Percentiles rank a stretch among this genome's conserved stretches.
Conservation (phyloP, 2,797 vertebrate species). For the Bothrops alternatus region DNA sequence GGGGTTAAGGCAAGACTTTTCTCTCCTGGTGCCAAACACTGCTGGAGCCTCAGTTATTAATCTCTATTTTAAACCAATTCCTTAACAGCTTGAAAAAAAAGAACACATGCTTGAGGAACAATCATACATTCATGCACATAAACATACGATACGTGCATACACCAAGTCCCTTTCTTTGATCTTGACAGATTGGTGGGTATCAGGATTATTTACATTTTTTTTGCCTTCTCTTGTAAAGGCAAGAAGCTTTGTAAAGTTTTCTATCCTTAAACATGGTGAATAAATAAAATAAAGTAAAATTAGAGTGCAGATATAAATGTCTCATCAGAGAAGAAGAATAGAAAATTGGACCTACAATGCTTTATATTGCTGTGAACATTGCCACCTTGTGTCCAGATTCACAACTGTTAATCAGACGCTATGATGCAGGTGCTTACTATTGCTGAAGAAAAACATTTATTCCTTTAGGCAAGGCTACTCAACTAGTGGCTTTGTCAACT, state of each 20-base stretch:
- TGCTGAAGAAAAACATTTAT: not conserved
- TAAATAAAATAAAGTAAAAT: not conserved
- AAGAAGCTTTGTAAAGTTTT: not conserved
- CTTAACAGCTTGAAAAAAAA: not conserved
- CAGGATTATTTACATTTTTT: not conserved
- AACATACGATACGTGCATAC: not conserved
- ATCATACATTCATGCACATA: not conserved
- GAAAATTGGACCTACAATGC: not conserved
- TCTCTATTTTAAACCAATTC: not conserved
- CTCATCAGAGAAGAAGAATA: not conserved
- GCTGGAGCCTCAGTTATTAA: not conserved
- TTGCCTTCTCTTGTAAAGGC: not conserved
- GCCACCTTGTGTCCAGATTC: not conserved
- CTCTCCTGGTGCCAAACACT: not conserved
- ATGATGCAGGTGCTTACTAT: not conserved
- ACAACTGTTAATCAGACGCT: not conserved
- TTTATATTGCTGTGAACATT: not conserved
- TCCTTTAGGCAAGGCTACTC: not conserved
- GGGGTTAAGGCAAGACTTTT: not conserved
- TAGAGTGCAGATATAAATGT: not conserved
- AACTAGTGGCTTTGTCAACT: not conserved
- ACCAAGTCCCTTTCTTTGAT: not conserved
- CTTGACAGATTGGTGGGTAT: not conserved
- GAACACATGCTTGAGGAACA: not conserved
- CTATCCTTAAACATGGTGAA: not conserved